Percentiles rank a stretch among this genome's conserved stretches.
Conservation (phyloP, 2,113 vertebrate genomes). For the Nerophis ophidion region DNA sequence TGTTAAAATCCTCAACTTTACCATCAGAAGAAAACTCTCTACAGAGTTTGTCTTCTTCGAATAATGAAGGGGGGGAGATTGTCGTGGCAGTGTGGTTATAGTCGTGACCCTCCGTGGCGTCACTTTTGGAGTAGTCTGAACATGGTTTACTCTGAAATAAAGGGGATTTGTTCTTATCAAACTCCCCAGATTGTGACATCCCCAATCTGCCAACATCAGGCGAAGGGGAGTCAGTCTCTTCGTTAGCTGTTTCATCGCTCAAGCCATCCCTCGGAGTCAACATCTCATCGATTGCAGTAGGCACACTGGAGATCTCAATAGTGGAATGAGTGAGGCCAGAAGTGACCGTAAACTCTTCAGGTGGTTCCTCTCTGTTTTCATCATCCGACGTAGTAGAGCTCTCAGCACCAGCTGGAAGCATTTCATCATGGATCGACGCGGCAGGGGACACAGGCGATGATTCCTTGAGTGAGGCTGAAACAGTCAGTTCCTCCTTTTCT, state of each 20-base stretch:
- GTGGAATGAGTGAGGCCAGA: conserved; percentile 90
- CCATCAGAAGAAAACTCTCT: conserved; percentile 54
- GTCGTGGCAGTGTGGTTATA: conserved; percentile 87
- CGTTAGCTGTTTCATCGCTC: conserved; percentile 89
- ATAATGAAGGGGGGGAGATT: conserved; percentile 85
- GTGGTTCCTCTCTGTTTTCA: conserved; percentile 83
- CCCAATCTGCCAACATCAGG: conserved; percentile 79
- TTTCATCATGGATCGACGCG: conserved; percentile 84
- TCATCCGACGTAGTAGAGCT: conserved; percentile 86
- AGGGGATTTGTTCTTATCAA: conserved; percentile 69
- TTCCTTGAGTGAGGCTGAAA: conserved; percentile 65
- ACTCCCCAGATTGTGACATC: conserved; percentile 70
- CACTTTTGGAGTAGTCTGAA: conserved; percentile 81
- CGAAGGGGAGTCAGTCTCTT: conserved; percentile 82
- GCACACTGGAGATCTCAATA: conserved; percentile 89
- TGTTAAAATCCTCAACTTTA: conserved; percentile 40
- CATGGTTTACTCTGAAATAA: conserved; percentile 66
- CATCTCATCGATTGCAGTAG: conserved; percentile 94
- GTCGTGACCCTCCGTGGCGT: conserved; percentile 85
- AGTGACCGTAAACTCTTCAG: conserved; percentile 83
- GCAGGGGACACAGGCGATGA: conserved; percentile 78
- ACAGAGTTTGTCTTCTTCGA: conserved; percentile 85
- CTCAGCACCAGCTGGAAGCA: conserved; percentile 79
- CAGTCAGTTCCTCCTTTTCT: conserved; percentile 68
- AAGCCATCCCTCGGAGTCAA: conserved; percentile 85